phyloP scores from a whole-genome alignment of 2,113 vertebrate species.

The Rissa tridactyla region DNA sequence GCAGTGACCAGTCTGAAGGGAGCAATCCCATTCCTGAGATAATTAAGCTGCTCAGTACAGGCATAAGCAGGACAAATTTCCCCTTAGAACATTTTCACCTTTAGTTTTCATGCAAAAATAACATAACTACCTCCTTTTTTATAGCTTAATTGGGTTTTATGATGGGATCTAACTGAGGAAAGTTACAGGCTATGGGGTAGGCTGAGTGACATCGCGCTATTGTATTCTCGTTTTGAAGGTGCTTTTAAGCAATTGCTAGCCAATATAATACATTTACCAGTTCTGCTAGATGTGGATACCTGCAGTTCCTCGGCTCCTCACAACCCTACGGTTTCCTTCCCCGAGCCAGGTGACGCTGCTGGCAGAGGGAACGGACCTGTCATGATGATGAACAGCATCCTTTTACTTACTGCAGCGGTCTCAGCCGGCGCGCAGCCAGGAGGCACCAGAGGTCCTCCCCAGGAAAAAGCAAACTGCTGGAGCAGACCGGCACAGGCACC shows the following conservation, averaged over 20 bases:
- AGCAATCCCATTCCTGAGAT: background rate
- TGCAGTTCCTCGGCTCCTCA: background rate
- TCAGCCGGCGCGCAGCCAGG: background rate
- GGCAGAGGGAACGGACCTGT: background rate
- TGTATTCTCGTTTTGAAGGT: background rate
- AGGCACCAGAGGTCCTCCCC: background rate
- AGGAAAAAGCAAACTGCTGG: background rate
- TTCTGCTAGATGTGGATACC: background rate
- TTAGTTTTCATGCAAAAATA: background rate
- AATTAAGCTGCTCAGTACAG: background rate
- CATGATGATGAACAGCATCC: background rate
- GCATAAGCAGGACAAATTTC: background rate
- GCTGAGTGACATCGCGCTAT: background rate
- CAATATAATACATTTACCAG: background rate
- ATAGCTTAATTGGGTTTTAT: background rate
- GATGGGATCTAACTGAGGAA: background rate
- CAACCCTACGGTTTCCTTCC: background rate
- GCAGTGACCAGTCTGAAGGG: background rate
- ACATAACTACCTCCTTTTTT: too few species aligned
- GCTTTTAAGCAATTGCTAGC: background rate
- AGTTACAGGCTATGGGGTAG: background rate
- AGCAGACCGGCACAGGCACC: background rate
- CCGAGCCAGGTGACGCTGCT: background rate
- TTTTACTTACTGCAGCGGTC: background rate
- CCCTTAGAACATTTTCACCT: background rate